Conservation (phyloP, 1,140 invertebrate genomes). For the Heliconius hermathena region DNA sequence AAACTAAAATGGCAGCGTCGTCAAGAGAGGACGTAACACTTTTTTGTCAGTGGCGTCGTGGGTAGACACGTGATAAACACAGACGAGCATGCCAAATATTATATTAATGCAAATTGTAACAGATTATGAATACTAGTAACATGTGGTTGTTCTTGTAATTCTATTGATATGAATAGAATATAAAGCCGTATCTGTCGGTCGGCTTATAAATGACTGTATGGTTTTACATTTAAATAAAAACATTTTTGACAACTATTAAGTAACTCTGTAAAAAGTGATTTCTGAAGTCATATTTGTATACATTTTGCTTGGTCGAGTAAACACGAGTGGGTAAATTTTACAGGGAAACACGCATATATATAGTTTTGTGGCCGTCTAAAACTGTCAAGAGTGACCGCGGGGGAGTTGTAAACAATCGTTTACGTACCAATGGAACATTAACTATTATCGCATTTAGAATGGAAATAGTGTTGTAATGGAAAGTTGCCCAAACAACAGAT, state of each 20-base stretch:
- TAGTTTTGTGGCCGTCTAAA: conserved; percentile 19
- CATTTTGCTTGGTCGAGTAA: conserved; percentile 2
- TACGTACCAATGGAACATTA: conserved; percentile 22
- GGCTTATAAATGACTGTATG: too few species aligned
- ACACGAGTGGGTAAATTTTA: background rate
- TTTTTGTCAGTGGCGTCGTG: conserved; percentile 16
- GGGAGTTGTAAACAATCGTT: conserved; percentile 36
- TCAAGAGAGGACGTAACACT: conserved; percentile 11
- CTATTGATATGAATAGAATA: conserved; percentile 5
- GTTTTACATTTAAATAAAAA: too few species aligned
- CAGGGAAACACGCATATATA: background rate
- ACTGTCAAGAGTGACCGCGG: conserved; percentile 27
- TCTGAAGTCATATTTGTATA: background rate
- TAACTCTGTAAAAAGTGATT: background rate
- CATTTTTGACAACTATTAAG: too few species aligned
- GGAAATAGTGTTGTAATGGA: conserved; percentile 22
- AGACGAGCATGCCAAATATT: conserved; percentile 13
- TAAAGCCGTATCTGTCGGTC: background rate
- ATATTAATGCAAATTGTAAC: conserved; percentile 24
- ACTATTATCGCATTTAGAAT: conserved; percentile 26
- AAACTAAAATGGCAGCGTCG: conserved; percentile 32
- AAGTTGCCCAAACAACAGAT: conserved; percentile 21
- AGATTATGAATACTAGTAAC: conserved; percentile 17
- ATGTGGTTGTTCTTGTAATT: conserved; percentile 12
- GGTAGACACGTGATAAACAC: conserved; percentile 20